Conservation (phyloP, 2,113 vertebrate species). For the Toxotes jaculatrix region DNA sequence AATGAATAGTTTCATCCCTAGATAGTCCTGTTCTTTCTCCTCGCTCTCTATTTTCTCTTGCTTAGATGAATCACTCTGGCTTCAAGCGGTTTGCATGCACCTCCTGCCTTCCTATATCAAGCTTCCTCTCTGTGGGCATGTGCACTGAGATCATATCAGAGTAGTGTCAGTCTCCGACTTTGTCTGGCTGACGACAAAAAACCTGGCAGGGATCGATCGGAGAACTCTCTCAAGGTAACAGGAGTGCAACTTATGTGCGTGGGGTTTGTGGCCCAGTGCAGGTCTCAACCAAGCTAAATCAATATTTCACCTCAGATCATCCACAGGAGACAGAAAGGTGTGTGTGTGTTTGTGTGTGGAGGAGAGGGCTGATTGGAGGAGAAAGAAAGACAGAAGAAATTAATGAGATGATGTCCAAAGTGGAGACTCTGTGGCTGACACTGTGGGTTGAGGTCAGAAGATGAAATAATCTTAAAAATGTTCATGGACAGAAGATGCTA, state of each 20-base stretch:
- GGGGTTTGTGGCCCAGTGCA: background rate
- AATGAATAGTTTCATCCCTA: background rate
- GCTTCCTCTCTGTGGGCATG: conserved; percentile 10
- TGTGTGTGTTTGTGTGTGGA: background rate
- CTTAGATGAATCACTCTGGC: conserved; percentile 26
- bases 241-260: background rate
- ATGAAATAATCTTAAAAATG: background rate
- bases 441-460: background rate
- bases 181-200: background rate
- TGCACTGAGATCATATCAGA: conserved; percentile 19
- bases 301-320: conserved; percentile 34
- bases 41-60: background rate
- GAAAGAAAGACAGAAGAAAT: background rate
- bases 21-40: background rate
- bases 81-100: conserved; percentile 2
- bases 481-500: background rate
- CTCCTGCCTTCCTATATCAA: conserved; percentile 25
- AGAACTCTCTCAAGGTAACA: conserved; percentile 24
- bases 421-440: conserved; percentile 19
- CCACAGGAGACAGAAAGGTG: background rate
- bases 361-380: background rate
- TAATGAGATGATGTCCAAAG: conserved; percentile 25
- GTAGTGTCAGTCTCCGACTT: conserved; percentile 20
- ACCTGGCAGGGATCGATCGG: conserved; percentile 7
- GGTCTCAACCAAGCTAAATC: conserved; percentile 18